These are phyloP conservation scores for Drosophila phalerata DNA, from an alignment of 2,888 invertebrate genomes.

Conservation along the genomic window DNA sequence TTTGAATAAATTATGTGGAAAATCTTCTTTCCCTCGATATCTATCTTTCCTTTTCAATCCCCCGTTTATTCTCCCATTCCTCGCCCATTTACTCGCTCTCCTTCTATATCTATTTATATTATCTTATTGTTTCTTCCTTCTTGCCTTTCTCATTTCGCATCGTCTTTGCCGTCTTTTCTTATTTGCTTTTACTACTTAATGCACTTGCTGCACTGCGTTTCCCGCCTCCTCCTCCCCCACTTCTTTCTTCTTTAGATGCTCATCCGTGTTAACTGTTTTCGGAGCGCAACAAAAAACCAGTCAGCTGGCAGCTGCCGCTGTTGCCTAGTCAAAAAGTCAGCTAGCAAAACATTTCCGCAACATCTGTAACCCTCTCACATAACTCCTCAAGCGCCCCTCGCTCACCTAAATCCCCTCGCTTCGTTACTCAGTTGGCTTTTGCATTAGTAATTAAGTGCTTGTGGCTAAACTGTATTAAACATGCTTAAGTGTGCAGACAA, in stretches of 20 bases:
- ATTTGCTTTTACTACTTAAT: constrained; percentile 13
- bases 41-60: not conserved
- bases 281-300: constrained; percentile 36
- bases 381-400: constrained; percentile 11
- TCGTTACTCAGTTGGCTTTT: constrained; percentile 12
- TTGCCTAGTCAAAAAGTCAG: constrained; percentile 50
- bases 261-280: constrained; percentile 32
- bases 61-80: not conserved
- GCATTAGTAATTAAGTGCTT: constrained; percentile 84
- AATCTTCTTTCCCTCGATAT: not conserved
- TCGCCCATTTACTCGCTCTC: not conserved
- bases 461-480: constrained; percentile 85
- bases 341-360: constrained; percentile 78
- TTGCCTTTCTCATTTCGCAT: not conserved
- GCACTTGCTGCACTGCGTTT: constrained; percentile 3
- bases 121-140: not conserved
- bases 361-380: constrained; percentile 53
- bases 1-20: not conserved
- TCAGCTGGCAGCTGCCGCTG: constrained; percentile 37
- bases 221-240: not conserved
- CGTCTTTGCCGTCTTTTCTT: not conserved
- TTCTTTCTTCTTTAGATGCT: not conserved
- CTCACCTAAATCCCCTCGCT: not conserved
- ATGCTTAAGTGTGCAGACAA: constrained; percentile 83
- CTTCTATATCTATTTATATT: not conserved